Evolutionary conservation across 2,113 vertebrate species (phyloP).

Genomic region (Indicator indicator): DNA sequence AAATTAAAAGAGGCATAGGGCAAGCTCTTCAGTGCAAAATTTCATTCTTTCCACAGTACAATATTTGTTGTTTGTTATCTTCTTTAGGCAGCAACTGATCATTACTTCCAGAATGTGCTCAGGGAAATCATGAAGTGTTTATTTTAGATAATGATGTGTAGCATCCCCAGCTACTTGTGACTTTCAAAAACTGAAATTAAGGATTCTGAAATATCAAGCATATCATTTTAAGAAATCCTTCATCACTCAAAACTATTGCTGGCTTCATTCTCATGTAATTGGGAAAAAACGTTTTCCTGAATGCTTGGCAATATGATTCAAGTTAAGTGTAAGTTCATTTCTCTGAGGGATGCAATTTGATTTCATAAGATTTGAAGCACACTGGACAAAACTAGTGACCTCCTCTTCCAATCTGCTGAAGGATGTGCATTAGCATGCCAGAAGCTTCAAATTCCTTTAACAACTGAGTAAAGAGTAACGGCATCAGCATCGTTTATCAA

Average conservation of each 20-base stretch:
- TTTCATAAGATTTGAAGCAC: background rate
- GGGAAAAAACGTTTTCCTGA: constrained; percentile 45
- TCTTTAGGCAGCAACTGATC: constrained; percentile 50
- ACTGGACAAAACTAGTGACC: background rate
- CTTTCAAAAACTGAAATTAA: constrained; percentile 55
- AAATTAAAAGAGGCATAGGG: constrained; percentile 34
- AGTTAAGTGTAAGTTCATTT: constrained; percentile 48
- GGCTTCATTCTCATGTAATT: constrained; percentile 60
- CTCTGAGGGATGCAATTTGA: constrained; percentile 38
- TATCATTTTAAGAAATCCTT: constrained; percentile 41
- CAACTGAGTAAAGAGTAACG: background rate
- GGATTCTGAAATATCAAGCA: constrained; percentile 54
- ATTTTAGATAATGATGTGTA: constrained; percentile 63
- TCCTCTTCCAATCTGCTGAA: constrained; percentile 16
- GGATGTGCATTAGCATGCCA: background rate
- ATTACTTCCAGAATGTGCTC: constrained; percentile 61
- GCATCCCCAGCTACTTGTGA: constrained; percentile 31
- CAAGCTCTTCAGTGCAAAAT: background rate
- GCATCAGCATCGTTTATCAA: background rate
- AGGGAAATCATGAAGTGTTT: constrained; percentile 61
- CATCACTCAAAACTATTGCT: constrained; percentile 16
- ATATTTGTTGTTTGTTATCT: constrained; percentile 64
- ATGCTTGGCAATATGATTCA: constrained; percentile 34
- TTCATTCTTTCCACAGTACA: constrained; percentile 18
- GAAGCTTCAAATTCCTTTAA: background rate